Evolutionary conservation across 1,140 invertebrate genomes (phyloP), one percentile per base, ranked within the genome.

Genomic region (Sesamia nonagrioides): DNA sequence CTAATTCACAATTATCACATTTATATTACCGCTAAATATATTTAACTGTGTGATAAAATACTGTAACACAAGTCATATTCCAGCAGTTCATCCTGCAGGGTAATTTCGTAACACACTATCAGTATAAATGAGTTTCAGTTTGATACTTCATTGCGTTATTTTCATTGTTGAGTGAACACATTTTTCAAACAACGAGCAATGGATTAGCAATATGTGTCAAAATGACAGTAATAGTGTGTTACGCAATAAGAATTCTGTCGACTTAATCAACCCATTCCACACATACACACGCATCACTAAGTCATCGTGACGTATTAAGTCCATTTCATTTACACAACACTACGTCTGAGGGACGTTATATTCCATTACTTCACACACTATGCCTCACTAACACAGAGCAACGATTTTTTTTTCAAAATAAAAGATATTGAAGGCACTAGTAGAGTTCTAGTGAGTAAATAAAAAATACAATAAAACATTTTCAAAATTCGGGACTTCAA

Each of bases 351-450:
- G n/a, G 45, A 50, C 48, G 48, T 56, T 21, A 48, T 7, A 54
- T 60, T 45, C 35, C 18, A 13, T 60, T 56, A 58, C 15, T 21
- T 60, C 54, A 58, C 54, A 60, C 54, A 74, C 35, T 91, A 91
- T 79, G 66, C 82, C 83, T 94, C 91, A 92, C 92, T 94, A 94
- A 92, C 91, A 92, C 83, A 88, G 89, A 94, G 91, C 81, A 88
- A 92, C 87, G 86, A 83, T 88, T 85, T 84, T 78, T 77, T 84
- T 78, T 77, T 77, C 52, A 77, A 84, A 84, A 83, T 76, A 83
- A 84, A 69, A 27, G 42, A 77, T 80, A 75, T 88, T 82, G 89
- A 94, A 94, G 92, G 92, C 92, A 93, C 91, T 91, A 92, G 56
- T 60, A 50, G 90, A 88, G 81, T 87, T 75, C 92, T 92, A 92